Evolutionary conservation across 2,888 invertebrate genomes (phyloP), one percentile per base, ranked within the genome.

Genomic region (Tolmerus cingulatus): DNA sequence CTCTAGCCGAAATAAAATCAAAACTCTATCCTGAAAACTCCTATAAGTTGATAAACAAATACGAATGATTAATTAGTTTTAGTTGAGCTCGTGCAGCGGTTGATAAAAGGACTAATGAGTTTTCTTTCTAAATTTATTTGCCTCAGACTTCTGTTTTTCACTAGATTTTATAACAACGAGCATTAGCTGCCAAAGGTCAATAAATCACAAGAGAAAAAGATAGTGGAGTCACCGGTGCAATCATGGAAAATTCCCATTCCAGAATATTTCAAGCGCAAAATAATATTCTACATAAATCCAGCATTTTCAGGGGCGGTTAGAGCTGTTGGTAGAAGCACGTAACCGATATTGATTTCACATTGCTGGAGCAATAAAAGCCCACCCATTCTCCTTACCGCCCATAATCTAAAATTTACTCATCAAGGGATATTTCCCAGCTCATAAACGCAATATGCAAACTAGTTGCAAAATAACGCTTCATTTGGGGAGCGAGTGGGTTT

Each of bases 361-460:
- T 66, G 66, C 12, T 23, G 23, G 66, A 66, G 66, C 27, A 66
- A 66, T 66, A 51, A 51, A 51, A 51, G 51, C 27, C 27, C 40
- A 12, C 66, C 23, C 23, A 23, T 19, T 2, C 23, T 19, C 23
- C 9, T 9, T 55, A 7, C 57, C 57, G 23, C 8, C 37, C 40
- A 66, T 19, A 55, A 66, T 66, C 66, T 66, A 66, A 66, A 66
- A 66, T 66, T 66, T 66, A 76, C 76, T 76, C 76, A 76, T 76
- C 76, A 34, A 76, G 76, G 34, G 76, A 34, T 76, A 76, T 76
- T 76, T 37, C 34, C 76, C 34, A 37, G 76, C 34, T 76, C 37
- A 76, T 76, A 76, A 76, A 76, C 76, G 76, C 34, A 76, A 76
- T 76, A 76, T 76, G 76, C 76, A 76, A 76, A 76, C 76, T 76